These are phyloP conservation scores for Phrynocephalus vlangalii DNA, from an alignment of 2,797 vertebrate species.

Conservation along the genomic window DNA sequence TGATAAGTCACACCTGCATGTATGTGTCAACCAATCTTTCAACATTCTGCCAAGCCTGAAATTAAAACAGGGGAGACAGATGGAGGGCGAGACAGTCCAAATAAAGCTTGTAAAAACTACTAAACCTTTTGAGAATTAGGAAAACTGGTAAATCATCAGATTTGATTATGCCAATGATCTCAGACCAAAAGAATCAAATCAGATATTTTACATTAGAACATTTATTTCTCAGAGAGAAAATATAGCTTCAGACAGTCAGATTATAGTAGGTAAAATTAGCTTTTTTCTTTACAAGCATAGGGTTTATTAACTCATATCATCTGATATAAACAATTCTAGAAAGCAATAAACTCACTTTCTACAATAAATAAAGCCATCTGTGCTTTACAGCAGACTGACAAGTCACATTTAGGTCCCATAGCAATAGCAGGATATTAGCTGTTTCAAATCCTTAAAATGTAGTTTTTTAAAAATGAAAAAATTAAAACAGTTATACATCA, in stretches of 20 bases:
- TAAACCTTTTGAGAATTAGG: neutral
- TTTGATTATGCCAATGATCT: neutral
- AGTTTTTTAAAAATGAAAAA: constrained; percentile 62
- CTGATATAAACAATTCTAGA: constrained; percentile 88
- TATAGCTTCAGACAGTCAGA: constrained; percentile 89
- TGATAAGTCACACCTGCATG: neutral
- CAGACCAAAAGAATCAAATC: neutral
- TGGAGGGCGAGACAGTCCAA: neutral
- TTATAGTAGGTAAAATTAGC: constrained; percentile 93
- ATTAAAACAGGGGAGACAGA: neutral
- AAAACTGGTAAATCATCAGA: constrained; percentile 1
- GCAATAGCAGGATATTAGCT: constrained; percentile 78
- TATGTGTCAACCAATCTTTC: neutral
- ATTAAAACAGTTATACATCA: constrained; percentile 79
- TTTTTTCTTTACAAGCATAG: constrained; percentile 93
- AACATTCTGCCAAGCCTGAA: neutral
- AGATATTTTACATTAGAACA: constrained; percentile 84
- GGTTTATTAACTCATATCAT: constrained; percentile 86
- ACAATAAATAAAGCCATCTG: constrained; percentile 95
- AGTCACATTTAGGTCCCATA: constrained; percentile 71
- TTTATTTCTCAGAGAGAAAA: constrained; percentile 97
- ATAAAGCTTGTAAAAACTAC: neutral
- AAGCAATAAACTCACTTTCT: constrained; percentile 87
- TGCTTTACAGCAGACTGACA: constrained; percentile 83
- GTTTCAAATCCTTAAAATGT: constrained; percentile 68